phyloP scores from a whole-genome alignment of 2,888 invertebrate genomes.

The Cataglyphis livida region DNA sequence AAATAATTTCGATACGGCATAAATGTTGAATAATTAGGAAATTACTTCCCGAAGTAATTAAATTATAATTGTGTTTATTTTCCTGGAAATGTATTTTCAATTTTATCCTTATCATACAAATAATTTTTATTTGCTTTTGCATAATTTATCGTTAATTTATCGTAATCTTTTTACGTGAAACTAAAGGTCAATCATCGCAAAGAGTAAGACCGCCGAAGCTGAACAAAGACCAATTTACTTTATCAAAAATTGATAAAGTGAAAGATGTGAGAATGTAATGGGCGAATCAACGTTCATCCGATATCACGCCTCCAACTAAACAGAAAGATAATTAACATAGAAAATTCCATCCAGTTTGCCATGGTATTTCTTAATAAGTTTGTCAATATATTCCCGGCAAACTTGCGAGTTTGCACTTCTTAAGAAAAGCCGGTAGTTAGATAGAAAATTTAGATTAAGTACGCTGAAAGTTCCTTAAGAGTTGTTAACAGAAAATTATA shows the following conservation, averaged over 20 bases:
- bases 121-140: not conserved
- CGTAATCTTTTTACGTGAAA: not conserved
- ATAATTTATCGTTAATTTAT: constrained; percentile 1
- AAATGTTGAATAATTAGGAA: not conserved
- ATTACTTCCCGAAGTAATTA: constrained; percentile 2
- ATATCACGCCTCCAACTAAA: constrained; percentile 17
- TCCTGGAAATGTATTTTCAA: not conserved
- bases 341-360: constrained; percentile 55
- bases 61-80: not conserved
- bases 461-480: constrained; percentile 2
- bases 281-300: constrained; percentile 17
- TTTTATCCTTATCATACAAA: not conserved
- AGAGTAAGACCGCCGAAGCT: not conserved
- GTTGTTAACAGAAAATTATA: constrained; percentile 27
- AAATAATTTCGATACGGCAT: constrained; percentile 6
- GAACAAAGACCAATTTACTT: constrained; percentile 1
- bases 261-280: constrained; percentile 5
- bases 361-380: constrained; percentile 19
- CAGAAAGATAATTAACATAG: constrained; percentile 58
- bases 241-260: constrained; percentile 39
- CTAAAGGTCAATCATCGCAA: not conserved
- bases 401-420: constrained; percentile 36
- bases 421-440: constrained; percentile 8
- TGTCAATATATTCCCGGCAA: constrained; percentile 44
- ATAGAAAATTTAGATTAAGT: constrained; percentile 38